A percentile compares a stretch with the other conserved stretches of the same genome.
phyloP scores from a whole-genome alignment of 2,113 vertebrate species.

The Herpailurus yagouaroundi region DNA sequence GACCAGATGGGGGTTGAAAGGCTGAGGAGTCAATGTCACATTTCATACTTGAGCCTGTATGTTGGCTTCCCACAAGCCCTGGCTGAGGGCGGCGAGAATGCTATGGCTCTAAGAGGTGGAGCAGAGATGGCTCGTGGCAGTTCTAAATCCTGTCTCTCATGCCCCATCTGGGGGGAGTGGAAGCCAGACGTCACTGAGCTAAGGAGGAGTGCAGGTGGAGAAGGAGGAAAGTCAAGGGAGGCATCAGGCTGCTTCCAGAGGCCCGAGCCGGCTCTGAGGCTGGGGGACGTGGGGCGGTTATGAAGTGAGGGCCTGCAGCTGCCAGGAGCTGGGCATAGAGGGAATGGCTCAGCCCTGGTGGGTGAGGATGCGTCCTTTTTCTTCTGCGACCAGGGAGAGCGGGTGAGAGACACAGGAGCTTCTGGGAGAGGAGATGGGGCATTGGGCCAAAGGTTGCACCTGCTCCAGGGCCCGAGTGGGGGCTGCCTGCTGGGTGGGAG shows the following conservation, averaged over 20 bases:
- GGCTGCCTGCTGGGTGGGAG: background rate
- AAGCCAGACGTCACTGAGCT: background rate
- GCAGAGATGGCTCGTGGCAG: background rate
- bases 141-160: background rate
- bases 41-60: background rate
- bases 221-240: background rate
- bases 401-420: background rate
- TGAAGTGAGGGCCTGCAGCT: background rate
- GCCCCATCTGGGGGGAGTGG: background rate
- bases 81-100: no score
- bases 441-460: background rate
- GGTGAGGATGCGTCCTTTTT: no score
- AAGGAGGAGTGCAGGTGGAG: accelerated
- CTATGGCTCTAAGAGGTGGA: background rate
- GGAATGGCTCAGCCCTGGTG: background rate
- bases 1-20: background rate
- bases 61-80: accelerated
- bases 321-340: background rate
- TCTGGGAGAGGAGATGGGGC: background rate
- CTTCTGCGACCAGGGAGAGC: background rate
- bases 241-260: background rate
- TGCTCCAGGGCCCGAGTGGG: background rate
- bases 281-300: accelerated
- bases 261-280: background rate
- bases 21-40: background rate